Base-by-base conservation (phyloP, 2,888 invertebrate genomes). In the Omphaloscelis lunosa region DNA sequence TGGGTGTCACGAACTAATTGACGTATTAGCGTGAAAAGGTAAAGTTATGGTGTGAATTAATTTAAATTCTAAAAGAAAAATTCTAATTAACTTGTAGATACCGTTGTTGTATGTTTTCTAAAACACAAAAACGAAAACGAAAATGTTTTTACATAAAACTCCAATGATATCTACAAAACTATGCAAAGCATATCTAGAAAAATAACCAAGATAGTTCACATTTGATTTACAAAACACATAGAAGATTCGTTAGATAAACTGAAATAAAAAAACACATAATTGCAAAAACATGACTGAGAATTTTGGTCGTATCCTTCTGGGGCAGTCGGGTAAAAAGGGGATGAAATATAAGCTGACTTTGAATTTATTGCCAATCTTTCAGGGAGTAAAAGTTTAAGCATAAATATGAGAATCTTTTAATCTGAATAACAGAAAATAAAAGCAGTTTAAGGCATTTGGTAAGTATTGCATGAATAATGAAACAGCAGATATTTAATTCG, bases 1-100 rank as follows among this genome's bases (percentile, higher is more conserved):
- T 62, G 53, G 53, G 62, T 77, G 72, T 79, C 79, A 71, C 53
- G 79, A 79, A 77, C 45, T 56, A 62, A 77, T 79, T 62, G 4
- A 56, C 1, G n/a, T 48, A 77, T 77, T 77, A 62, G 34, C 79
- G 79, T 77, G 53, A 56, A 77, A 62, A 77, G 48, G 5, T 8
- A 6, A 71, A 5, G 23, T 17, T 23, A 17, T 69, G 27, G 34
- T 77, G 77, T 34, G 53, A 71, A 29, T 27, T 1, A 77, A 78
- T 78, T 48, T 45, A 45, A 70, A 41, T 12, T 70, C 12, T 53
- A 9, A 45, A 17, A 74, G 27, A 53, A 1, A 20, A 7, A 53
- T 23, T 61, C 5, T 68, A 29, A 59, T 51, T 77, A 17, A 29
- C 34, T 45, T 27, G 9, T 3, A 34, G 45, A 8, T 75, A n/a